phyloP scores from a whole-genome alignment of 2,797 vertebrate genomes.

The Rhinogobio ventralis region DNA sequence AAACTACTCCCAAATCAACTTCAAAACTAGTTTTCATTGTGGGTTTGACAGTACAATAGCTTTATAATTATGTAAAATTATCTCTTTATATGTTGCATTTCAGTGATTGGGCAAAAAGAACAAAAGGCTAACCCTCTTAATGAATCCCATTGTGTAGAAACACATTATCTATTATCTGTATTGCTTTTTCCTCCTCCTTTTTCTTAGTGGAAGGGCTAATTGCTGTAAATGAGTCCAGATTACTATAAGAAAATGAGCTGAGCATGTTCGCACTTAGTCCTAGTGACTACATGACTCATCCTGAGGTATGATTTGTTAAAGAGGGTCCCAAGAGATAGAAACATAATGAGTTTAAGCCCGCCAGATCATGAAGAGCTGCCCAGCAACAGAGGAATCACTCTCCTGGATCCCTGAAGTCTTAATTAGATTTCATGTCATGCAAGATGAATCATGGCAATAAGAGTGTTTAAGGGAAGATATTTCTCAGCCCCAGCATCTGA shows the following conservation, averaged over 20 bases:
- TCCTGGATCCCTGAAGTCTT: conserved; percentile 17
- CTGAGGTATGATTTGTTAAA: conserved; percentile 20
- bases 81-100: background rate
- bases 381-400: conserved; percentile 33
- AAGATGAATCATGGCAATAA: conserved; percentile 11
- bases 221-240: conserved; percentile 16
- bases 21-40: background rate
- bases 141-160: conserved; percentile 14
- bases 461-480: conserved; percentile 8
- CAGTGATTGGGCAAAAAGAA: conserved; percentile 23
- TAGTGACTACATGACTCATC: conserved; percentile 32
- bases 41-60: conserved; percentile 6
- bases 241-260: conserved; percentile 10
- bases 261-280: conserved; percentile 1
- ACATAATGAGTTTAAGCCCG: conserved; percentile 45
- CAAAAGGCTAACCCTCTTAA: background rate
- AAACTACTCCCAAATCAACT: conserved; percentile 7
- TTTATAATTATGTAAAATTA: conserved; percentile 11
- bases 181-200: conserved; percentile 7
- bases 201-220: conserved; percentile 14
- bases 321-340: conserved; percentile 21
- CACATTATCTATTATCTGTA: conserved; percentile 27
- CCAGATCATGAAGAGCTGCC: conserved; percentile 30
- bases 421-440: conserved; percentile 42
- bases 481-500: background rate